phyloP scores from a whole-genome alignment of 2,888 invertebrate genomes.

The Spodoptera exigua region DNA sequence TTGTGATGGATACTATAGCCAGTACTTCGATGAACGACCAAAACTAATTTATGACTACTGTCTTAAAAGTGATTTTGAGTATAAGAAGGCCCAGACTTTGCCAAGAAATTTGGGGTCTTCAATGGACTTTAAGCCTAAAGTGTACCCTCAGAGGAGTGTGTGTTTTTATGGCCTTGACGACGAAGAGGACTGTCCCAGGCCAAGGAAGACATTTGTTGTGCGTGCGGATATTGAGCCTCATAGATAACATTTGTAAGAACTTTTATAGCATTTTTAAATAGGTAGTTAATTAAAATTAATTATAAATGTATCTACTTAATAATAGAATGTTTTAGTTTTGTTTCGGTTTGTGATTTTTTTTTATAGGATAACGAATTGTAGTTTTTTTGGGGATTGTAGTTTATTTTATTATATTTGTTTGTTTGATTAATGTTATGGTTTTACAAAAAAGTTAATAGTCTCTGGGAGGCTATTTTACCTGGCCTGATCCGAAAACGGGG shows the following conservation, averaged over 20 bases:
- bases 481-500: too few species aligned
- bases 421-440: too few species aligned
- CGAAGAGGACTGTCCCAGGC: constrained; percentile 55
- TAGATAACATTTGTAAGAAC: constrained; percentile 76
- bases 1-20: constrained; percentile 81
- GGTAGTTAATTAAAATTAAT: constrained; percentile 7
- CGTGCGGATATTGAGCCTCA: constrained; percentile 80
- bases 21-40: constrained; percentile 80
- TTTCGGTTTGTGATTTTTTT: constrained; percentile 13
- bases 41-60: constrained; percentile 81
- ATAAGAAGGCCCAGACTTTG: constrained; percentile 76
- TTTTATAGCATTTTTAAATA: constrained; percentile 54
- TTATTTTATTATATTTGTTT: too few species aligned
- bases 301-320: too few species aligned
- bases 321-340: constrained; percentile 10
- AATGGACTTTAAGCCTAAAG: constrained; percentile 70
- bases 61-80: constrained; percentile 81
- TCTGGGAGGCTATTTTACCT: too few species aligned
- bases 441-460: too few species aligned
- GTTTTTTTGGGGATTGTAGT: constrained; percentile 5
- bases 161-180: constrained; percentile 79
- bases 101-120: constrained; percentile 81
- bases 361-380: constrained; percentile 3
- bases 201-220: constrained; percentile 73
- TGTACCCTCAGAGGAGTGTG: constrained; percentile 76